Conservation (phyloP, 1,140 invertebrate species). For the Aleiodes sp. region DNA sequence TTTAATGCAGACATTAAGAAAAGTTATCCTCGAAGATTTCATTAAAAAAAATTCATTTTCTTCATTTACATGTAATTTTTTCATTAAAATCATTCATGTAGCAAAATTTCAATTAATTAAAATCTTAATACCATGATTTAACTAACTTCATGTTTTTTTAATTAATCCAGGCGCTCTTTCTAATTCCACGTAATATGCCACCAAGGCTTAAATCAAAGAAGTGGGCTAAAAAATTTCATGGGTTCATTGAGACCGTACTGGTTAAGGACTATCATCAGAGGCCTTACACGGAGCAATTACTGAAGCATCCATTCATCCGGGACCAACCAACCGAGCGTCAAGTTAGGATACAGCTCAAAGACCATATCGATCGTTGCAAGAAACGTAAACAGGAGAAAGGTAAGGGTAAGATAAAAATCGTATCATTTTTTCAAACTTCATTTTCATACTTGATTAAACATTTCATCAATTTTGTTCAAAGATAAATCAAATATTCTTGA, state of each 20-base stretch:
- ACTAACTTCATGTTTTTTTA: constrained; percentile 7
- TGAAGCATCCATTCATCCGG: constrained; percentile 97
- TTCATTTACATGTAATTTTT: no score
- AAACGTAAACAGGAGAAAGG: constrained; percentile 91
- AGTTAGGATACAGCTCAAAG: constrained; percentile 97
- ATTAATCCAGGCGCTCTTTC: constrained; percentile 82
- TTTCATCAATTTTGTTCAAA: no score
- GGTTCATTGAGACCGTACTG: constrained; percentile 87
- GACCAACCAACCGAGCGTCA: constrained; percentile 98
- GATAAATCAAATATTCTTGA: no score
- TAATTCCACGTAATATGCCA: constrained; percentile 97
- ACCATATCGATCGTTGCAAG: constrained; percentile 98
- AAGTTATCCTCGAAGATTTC: no score
- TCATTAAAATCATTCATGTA: constrained; percentile 17
- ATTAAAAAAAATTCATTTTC: no score
- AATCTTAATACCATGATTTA: constrained; percentile 26
- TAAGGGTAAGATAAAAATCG: constrained; percentile 40
- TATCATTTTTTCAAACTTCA: constrained; percentile 22
- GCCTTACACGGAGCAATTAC: constrained; percentile 96
- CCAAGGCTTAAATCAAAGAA: constrained; percentile 98
- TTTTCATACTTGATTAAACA: not conserved
- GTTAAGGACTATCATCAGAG: constrained; percentile 98
- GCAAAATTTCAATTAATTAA: not conserved
- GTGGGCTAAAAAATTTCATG: constrained; percentile 97
- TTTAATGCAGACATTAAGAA: no score